Conservation (phyloP, 2,888 invertebrate genomes). For the Agelastica alni region DNA sequence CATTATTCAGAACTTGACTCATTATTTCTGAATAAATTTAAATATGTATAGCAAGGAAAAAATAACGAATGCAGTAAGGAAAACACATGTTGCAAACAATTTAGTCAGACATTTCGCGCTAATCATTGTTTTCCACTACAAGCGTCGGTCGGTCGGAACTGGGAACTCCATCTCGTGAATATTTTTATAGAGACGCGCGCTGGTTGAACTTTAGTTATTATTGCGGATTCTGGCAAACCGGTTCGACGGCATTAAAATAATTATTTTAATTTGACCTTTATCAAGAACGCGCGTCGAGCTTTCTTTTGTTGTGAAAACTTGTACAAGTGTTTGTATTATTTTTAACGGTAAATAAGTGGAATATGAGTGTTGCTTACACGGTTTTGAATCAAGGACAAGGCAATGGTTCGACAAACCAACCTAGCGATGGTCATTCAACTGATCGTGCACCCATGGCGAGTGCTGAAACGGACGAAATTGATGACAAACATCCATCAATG, state of each 20-base stretch:
- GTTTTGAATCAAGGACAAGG: slow-evolving; percentile 22
- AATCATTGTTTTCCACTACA: too few species aligned
- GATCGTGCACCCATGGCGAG: slow-evolving; percentile 20
- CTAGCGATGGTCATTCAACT: slow-evolving; percentile 3
- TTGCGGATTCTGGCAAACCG: neutral
- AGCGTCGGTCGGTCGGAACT: too few species aligned
- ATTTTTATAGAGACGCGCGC: too few species aligned
- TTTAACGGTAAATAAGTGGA: neutral
- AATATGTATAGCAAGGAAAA: too few species aligned
- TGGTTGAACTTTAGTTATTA: too few species aligned
- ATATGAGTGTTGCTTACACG: slow-evolving; percentile 26
- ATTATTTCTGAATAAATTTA: too few species aligned
- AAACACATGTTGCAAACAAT: too few species aligned
- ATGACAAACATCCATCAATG: too few species aligned
- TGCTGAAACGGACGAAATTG: slow-evolving; percentile 13
- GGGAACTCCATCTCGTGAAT: too few species aligned
- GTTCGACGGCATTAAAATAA: slow-evolving; percentile 1
- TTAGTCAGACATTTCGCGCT: too few species aligned
- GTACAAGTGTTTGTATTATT: neutral
- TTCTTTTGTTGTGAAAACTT: neutral
- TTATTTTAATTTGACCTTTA: slow-evolving; percentile 4
- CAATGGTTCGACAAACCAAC: neutral
- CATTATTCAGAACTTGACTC: too few species aligned
- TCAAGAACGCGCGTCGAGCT: neutral
- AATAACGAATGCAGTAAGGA: too few species aligned